phyloP scores from a whole-genome alignment of 2,888 invertebrate species.

The Girardia tigrina region DNA sequence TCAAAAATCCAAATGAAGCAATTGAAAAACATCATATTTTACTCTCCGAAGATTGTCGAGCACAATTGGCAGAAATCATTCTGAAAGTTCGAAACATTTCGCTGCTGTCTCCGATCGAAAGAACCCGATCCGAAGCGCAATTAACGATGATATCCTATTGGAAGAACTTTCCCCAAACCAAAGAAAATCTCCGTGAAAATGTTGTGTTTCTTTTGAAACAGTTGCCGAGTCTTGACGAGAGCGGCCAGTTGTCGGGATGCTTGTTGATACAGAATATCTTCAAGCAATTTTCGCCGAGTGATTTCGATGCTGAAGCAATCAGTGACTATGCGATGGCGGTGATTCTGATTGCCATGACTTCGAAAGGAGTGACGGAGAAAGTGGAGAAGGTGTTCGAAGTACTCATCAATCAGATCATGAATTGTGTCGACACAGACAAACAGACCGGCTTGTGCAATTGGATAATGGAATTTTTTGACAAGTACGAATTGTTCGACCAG shows the following conservation, averaged over 20 bases:
- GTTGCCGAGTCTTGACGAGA: background rate
- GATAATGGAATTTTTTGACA: background rate
- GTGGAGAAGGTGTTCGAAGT: background rate
- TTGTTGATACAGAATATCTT: background rate
- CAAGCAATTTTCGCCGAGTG: background rate
- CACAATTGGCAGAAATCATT: background rate
- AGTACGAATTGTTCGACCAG: background rate
- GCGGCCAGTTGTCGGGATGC: background rate
- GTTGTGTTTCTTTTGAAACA: background rate
- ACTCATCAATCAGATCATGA: background rate
- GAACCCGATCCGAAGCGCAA: background rate
- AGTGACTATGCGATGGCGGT: background rate
- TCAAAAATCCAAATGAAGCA: background rate
- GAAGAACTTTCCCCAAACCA: background rate
- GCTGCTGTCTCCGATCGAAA: background rate
- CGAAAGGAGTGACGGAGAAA: background rate
- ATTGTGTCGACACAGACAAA: background rate
- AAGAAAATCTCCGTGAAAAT: background rate
- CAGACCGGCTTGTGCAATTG: background rate
- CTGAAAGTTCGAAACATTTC: background rate
- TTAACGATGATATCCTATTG: background rate
- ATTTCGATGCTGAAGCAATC: background rate
- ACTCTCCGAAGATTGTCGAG: background rate
- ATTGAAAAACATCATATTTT: background rate
- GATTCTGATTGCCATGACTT: background rate